These are phyloP conservation scores for Pseudonaja textilis DNA, from an alignment of 2,113 vertebrate genomes.

Conservation along the genomic window DNA sequence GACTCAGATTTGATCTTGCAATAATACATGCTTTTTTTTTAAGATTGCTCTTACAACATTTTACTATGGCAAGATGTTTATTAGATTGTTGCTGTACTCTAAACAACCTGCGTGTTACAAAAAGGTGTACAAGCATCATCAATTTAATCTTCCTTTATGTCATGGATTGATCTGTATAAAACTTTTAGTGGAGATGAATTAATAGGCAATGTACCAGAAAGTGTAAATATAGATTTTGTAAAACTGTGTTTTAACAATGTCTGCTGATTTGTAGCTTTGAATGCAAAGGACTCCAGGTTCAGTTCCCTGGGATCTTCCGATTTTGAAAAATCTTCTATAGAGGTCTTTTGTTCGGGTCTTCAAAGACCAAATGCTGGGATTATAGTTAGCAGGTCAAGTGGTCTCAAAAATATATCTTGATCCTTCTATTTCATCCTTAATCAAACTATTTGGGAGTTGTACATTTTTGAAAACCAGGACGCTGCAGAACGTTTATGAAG, in stretches of 20 bases:
- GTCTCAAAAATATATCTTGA: neutral
- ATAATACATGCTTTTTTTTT: neutral
- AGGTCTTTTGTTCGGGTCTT: neutral
- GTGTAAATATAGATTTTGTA: neutral
- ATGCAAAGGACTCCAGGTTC: neutral
- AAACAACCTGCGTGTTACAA: neutral
- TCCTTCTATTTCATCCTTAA: neutral
- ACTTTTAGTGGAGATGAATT: neutral
- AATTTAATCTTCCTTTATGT: neutral
- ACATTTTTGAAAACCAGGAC: neutral
- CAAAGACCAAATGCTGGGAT: neutral
- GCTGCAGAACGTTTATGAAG: neutral
- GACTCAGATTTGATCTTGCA: neutral
- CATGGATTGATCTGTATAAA: neutral
- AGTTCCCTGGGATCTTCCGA: neutral
- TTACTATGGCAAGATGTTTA: neutral
- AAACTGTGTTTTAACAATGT: neutral
- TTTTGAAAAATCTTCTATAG: neutral
- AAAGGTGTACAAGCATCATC: neutral
- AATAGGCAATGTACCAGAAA: neutral
- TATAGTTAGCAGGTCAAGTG: neutral
- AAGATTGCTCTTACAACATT: neutral
- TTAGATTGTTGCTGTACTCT: neutral
- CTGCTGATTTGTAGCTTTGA: neutral
- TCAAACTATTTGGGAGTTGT: neutral